These are phyloP conservation scores for Lamellibrachia luymesi DNA, from an alignment of 1,140 invertebrate genomes.

Conservation along the genomic window DNA sequence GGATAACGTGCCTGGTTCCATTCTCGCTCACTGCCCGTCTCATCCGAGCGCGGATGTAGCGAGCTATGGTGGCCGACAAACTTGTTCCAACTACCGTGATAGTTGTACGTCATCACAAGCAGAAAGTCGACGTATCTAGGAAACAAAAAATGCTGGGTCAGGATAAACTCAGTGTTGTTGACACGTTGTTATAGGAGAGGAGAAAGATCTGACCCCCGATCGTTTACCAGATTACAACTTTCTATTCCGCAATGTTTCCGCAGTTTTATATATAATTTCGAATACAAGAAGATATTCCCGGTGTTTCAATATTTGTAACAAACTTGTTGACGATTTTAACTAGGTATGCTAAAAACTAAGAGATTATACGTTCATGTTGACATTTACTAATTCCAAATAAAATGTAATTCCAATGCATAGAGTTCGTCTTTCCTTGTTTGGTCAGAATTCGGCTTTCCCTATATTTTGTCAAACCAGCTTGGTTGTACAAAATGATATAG, in stretches of 20 bases:
- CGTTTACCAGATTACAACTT: background rate
- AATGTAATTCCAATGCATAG: background rate
- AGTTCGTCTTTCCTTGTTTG: background rate
- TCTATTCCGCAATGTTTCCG: background rate
- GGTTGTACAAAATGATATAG: too few species aligned
- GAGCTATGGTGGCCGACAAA: conserved; percentile 25
- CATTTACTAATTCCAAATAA: background rate
- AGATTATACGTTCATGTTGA: background rate
- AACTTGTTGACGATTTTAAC: too few species aligned
- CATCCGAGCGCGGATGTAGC: conserved; percentile 23
- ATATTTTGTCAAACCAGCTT: too few species aligned
- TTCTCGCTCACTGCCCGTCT: conserved; percentile 25
- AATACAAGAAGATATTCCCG: too few species aligned
- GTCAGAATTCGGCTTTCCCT: too few species aligned
- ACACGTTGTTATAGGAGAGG: too few species aligned
- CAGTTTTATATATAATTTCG: background rate
- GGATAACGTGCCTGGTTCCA: conserved; percentile 21
- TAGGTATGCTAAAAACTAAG: too few species aligned
- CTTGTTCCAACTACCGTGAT: conserved; percentile 30
- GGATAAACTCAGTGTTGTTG: too few species aligned
- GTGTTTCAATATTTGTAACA: background rate
- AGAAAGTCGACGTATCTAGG: conserved; percentile 24
- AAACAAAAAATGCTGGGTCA: background rate
- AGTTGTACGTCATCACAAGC: conserved; percentile 28
- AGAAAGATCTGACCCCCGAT: too few species aligned